phyloP scores from a whole-genome alignment of 2,888 invertebrate genomes.

The Lasioglossum pauxillum region DNA sequence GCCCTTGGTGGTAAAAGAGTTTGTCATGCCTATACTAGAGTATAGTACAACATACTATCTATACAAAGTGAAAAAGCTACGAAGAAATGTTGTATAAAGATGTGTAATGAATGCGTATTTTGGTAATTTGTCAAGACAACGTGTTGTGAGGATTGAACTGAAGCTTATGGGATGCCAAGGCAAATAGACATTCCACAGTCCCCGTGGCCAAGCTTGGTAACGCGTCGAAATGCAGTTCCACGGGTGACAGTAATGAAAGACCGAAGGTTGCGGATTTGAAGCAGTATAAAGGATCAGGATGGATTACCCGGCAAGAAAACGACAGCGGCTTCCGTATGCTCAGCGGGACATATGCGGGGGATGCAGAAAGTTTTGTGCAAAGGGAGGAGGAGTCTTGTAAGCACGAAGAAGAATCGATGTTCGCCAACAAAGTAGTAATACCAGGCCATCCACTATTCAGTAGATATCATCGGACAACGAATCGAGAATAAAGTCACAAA shows the following conservation, averaged over 20 bases:
- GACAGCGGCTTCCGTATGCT: constrained; percentile 43
- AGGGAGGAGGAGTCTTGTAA: constrained; percentile 44
- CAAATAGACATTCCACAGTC: constrained; percentile 7
- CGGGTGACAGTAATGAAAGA: constrained; percentile 43
- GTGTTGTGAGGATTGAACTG: not conserved
- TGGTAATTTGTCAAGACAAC: not conserved
- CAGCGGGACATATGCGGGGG: constrained; percentile 52
- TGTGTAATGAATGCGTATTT: not conserved
- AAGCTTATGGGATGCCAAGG: not conserved
- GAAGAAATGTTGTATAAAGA: not conserved
- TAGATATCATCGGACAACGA: constrained; percentile 47
- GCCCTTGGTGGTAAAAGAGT: too few species aligned
- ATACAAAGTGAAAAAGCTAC: not conserved
- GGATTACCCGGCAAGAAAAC: constrained; percentile 48
- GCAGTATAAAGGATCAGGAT: constrained; percentile 57
- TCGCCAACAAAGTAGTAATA: constrained; percentile 61
- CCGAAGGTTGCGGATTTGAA: constrained; percentile 37
- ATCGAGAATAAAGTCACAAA: constrained; percentile 23
- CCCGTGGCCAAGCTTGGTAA: not conserved
- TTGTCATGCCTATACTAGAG: not conserved
- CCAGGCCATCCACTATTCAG: constrained; percentile 43
- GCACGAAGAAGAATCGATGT: constrained; percentile 64
- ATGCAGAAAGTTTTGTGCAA: constrained; percentile 52
- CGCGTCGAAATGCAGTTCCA: not conserved
- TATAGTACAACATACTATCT: not conserved